A percentile compares a stretch with the other conserved stretches of the same genome.
Conservation (phyloP, 2,888 invertebrate genomes). For the Phaedon cochleariae region DNA sequence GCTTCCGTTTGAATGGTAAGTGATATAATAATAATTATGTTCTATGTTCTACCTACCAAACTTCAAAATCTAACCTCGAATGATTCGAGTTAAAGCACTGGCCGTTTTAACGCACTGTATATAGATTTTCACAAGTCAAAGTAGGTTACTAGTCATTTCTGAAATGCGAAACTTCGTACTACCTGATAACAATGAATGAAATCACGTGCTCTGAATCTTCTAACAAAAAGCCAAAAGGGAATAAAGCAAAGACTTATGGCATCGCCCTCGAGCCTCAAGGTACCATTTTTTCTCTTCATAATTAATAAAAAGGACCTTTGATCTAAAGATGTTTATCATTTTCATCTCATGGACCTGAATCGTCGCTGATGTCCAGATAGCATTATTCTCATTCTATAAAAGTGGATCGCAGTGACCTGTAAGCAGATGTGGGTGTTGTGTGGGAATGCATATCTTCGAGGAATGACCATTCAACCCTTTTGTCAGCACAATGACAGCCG, state of each 20-base stretch:
- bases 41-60: too few relatives aligned
- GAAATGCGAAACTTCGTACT: too few relatives aligned
- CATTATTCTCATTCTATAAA: constrained; percentile 44
- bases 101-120: too few relatives aligned
- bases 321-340: constrained; percentile 33
- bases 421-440: constrained; percentile 53
- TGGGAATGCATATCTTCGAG: constrained; percentile 45
- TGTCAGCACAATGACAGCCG: constrained; percentile 45
- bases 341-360: constrained; percentile 18
- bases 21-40: too few relatives aligned
- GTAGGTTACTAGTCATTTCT: too few relatives aligned
- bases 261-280: not conserved
- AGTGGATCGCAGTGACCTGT: constrained; percentile 42
- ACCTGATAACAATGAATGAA: too few relatives aligned
- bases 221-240: not conserved
- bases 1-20: too few relatives aligned
- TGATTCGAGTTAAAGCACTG: too few relatives aligned
- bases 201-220: not conserved
- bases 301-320: constrained; percentile 24
- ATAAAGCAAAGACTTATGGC: not conserved
- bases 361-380: constrained; percentile 47
- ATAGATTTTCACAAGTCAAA: too few relatives aligned
- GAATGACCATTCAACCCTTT: constrained; percentile 48
- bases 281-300: not conserved
- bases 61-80: too few relatives aligned